Evolutionary conservation across 1,140 invertebrate genomes (phyloP).

Genomic region (Hycleus phaleratus): DNA sequence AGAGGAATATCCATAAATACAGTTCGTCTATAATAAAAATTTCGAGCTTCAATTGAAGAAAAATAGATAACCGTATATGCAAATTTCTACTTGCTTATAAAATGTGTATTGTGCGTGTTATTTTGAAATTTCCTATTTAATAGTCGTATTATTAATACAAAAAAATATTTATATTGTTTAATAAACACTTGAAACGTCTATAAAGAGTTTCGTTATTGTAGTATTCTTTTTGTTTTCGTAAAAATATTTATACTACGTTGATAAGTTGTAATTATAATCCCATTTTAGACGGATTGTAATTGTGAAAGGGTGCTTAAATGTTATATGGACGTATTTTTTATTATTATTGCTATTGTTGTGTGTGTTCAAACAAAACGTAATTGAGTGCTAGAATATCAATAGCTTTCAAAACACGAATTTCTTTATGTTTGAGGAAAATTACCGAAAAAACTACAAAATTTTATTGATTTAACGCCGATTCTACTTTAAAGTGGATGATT

Average conservation of each 20-base stretch:
- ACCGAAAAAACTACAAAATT: too few species aligned
- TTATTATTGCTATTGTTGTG: neutral
- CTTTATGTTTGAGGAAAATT: too few species aligned
- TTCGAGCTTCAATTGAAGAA: too few species aligned
- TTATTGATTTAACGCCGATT: too few species aligned
- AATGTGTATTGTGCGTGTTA: constrained; percentile 14
- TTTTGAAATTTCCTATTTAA: constrained; percentile 5
- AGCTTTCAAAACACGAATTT: too few species aligned
- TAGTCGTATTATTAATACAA: neutral
- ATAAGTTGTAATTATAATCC: constrained; percentile 15
- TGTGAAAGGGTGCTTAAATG: constrained; percentile 11
- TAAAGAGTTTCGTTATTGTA: neutral
- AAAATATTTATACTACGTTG: constrained; percentile 8
- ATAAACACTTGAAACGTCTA: constrained; percentile 8
- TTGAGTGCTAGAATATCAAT: too few species aligned
- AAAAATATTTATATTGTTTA: constrained; percentile 8
- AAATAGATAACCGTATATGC: too few species aligned
- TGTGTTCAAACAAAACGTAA: too few species aligned
- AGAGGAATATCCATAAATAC: too few species aligned
- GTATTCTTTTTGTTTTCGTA: constrained; percentile 6
- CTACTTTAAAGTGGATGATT: too few species aligned
- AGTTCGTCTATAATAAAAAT: too few species aligned
- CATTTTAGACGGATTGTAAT: constrained; percentile 10
- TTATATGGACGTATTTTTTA: constrained; percentile 11
- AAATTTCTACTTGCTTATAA: neutral